Evolutionary conservation across 1,140 invertebrate genomes (phyloP), one percentile per base, ranked within the genome.

Genomic region (Lucilia sericata): DNA sequence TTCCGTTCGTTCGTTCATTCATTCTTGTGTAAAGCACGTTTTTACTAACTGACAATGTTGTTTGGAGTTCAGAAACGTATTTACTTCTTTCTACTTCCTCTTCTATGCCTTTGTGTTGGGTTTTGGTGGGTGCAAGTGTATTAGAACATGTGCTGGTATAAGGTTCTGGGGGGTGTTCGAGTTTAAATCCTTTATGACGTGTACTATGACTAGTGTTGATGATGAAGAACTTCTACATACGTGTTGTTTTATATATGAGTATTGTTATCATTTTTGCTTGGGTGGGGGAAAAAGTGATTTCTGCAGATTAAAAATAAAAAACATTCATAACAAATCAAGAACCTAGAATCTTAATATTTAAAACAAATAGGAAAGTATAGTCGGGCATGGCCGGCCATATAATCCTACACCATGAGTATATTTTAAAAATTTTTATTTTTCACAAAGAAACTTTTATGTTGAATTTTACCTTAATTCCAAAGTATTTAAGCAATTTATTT

Each of bases 121-220:
- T 42, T 7, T 42, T 42, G 42, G 5, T 42, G 42, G 51, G 51
- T 55, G 51, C 51, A 55, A 55, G 51, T 55, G 51, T 55, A 55
- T 55, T 13, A 55, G 51, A 12, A 14, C 13, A 21, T 70, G 60
- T 70, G 17, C 5, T 12, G 17, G 51, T 60, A 12, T 30, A 60
- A 10, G 51, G 13, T 60, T 14, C 25, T 30, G 10, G 19, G 19
- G 60, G 17, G n/a, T 70, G n/a, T 21, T 21, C 21, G 60, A 70
- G 19, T 70, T 70, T 19, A 70, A 70, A 70, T 70, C 60, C 60
- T 70, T 70, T 70, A 70, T 70, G 60, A 70, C 60, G 60, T 70
- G 17, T 70, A 70, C 60, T 70, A 19, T 21, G 19, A 70, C 60
- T 70, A 70, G 60, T 70, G 60, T 70, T 70, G 60, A 70, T 70